Base-by-base conservation (phyloP, 1,140 invertebrate genomes). In the Zaprionus africanus region DNA sequence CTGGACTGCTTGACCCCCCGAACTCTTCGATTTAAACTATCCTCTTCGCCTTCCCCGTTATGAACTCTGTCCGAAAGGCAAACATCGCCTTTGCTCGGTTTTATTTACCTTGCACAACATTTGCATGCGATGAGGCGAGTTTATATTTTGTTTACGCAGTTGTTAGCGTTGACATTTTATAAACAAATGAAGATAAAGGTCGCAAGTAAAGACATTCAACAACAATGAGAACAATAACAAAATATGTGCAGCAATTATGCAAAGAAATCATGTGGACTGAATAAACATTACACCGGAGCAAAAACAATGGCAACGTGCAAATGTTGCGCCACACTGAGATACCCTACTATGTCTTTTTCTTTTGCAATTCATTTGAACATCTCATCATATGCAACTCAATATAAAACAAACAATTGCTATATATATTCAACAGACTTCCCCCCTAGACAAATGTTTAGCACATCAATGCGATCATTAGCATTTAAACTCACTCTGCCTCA, bases 91-190 rank as follows among this genome's bases (percentile, higher is more conserved):
- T 46, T 5, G 2, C 22, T 13, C 54, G 41, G 34, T 46, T 13
- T 58, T 61, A 60, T 75, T 76, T 76, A 59, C 59, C 51, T 24
- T 70, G 36, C 19, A 74, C 51, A 68, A 36, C 61, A 61, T 61
- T 67, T 56, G 46, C 31, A 68, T 68, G 51, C 67, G 63, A 43
- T 46, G 58, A 24, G 43, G 12, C 19, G 57, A 38, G 46, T 67
- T 73, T 56, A 77, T 77, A 77, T 9, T 17, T 17, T 46, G 41
- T 79, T 72, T 77, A 68, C 76, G 74, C 73, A 72, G 71, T 79
- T 76, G 63, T 67, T 78, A 60, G 43, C 54, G 28, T 56, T 78
- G 64, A 59, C 53, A 43, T 41, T 22, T 34, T 36, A 43, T 1
- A 65, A 38, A 51, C 64, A 28, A 19, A 60, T 4, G 38, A n/a